Evolutionary conservation across 2,888 invertebrate genomes (phyloP).

Genomic region (Leucoptera coffeella): DNA sequence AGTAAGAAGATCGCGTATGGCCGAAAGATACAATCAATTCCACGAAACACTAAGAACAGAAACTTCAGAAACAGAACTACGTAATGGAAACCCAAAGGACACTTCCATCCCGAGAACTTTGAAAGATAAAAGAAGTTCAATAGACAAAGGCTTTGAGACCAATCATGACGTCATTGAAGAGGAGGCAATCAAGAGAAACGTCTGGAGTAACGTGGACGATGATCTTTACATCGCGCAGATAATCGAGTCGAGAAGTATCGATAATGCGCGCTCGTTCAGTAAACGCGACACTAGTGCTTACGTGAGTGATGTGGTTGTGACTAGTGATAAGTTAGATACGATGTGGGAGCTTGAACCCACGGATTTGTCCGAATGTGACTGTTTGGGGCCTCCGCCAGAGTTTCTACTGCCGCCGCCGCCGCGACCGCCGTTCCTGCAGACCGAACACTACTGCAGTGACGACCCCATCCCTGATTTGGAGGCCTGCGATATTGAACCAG

Average conservation of each 20-base stretch:
- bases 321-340: slow-evolving; percentile 48
- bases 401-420: slow-evolving; percentile 71
- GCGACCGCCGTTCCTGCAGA: slow-evolving; percentile 64
- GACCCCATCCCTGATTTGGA: slow-evolving; percentile 65
- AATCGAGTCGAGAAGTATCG: slow-evolving; percentile 35
- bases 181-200: slow-evolving; percentile 35
- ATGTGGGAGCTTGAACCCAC: slow-evolving; percentile 70
- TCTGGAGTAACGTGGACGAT: slow-evolving; percentile 44
- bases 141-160: no score
- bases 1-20: slow-evolving; percentile 41
- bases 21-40: no score
- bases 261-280: slow-evolving; percentile 30
- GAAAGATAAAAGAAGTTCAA: no score
- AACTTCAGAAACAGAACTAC: no score
- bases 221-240: slow-evolving; percentile 45
- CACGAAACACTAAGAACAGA: no score
- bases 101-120: no score
- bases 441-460: slow-evolving; percentile 64
- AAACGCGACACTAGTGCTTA: slow-evolving; percentile 40
- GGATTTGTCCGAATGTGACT: slow-evolving; percentile 68
- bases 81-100: no score
- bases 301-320: slow-evolving; percentile 46
- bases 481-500: slow-evolving; percentile 72
- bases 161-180: slow-evolving; percentile 15
- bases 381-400: slow-evolving; percentile 68